Conservation (phyloP, 2,888 invertebrate species). For the Acronicta alni region DNA sequence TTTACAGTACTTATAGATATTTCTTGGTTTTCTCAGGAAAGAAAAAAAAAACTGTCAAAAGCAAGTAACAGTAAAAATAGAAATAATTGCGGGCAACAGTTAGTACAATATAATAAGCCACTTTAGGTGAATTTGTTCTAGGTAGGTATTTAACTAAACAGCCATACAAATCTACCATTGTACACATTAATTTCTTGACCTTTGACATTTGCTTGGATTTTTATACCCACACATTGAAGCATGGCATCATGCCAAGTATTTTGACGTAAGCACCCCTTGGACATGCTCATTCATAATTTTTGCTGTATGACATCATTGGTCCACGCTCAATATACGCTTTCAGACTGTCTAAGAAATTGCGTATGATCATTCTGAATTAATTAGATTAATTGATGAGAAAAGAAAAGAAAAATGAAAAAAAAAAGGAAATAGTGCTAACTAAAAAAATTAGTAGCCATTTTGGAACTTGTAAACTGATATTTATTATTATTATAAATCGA, state of each 20-base stretch:
- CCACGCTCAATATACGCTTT: constrained; percentile 3
- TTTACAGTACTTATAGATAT: too few relatives aligned
- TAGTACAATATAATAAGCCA: neutral
- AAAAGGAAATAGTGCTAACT: too few relatives aligned
- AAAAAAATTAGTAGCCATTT: too few relatives aligned
- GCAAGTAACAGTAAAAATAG: too few relatives aligned
- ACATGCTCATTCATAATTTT: constrained; percentile 74
- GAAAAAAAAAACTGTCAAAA: too few relatives aligned
- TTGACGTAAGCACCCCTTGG: constrained; percentile 65
- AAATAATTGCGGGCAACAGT: too few relatives aligned
- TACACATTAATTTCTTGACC: constrained; percentile 65
- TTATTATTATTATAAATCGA: too few relatives aligned
- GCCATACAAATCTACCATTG: constrained; percentile 34
- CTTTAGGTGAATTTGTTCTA: constrained; percentile 13
- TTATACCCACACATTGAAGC: constrained; percentile 54
- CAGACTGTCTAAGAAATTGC: neutral
- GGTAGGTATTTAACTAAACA: constrained; percentile 5
- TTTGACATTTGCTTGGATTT: constrained; percentile 70
- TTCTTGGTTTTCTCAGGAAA: too few relatives aligned
- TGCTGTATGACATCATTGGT: constrained; percentile 21
- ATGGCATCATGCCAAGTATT: constrained; percentile 73
- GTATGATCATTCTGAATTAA: neutral
- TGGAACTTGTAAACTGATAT: too few relatives aligned
- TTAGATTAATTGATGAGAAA: neutral
- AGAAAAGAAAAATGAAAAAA: too few relatives aligned